Base-by-base conservation (phyloP, 2,113 vertebrate species). In the Herpailurus yagouaroundi region DNA sequence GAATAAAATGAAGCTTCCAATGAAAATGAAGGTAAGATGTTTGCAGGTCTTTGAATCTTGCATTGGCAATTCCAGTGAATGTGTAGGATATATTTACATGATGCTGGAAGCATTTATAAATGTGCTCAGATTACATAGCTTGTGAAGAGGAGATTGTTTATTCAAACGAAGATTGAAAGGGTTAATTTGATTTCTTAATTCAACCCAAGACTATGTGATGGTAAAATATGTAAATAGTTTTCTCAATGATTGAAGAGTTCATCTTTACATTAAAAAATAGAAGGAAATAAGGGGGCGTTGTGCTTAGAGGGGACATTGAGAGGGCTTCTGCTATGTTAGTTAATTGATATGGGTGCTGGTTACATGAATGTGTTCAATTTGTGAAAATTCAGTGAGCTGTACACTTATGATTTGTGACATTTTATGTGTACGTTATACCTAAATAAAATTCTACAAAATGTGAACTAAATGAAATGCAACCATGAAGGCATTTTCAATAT, bases 1-100 rank as follows among this genome's bases (percentile, higher is more conserved):
- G 31, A 93, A 90, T 77, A 48, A 95, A 82, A 45, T 86, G 11
- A 50, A 89, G 48, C 69, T 91, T 93, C 82, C 95, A 96, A 36
- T 89, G 82, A 91, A 98, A 96, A 96, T 85, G 69, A 97, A 97
- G 66, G 90, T 33, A 85, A 91, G 77, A 71, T 79, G 27, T 97
- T 97, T 97, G 73, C 92, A 91, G 96, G 71, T 11, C 52, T 98
- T 97, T 97, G 95, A 92, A 93, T 97, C 48, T 95, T 91, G 45
- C 52, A 33, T 57, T 95, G 68, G 52, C 74, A 89, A 86, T 41
- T 96, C 41, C 68, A 87, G 38, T 83, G 33, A 97, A 63, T 86
- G 41, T 48, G 83, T 38, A 83, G 80, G 60, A 83, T 91, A n/a
- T 96, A 97, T 96, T 97, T 97, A 48, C 87, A 95, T 96, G 74